Conservation (phyloP, 2,113 vertebrate species). For the Erythrolamprus reginae region DNA sequence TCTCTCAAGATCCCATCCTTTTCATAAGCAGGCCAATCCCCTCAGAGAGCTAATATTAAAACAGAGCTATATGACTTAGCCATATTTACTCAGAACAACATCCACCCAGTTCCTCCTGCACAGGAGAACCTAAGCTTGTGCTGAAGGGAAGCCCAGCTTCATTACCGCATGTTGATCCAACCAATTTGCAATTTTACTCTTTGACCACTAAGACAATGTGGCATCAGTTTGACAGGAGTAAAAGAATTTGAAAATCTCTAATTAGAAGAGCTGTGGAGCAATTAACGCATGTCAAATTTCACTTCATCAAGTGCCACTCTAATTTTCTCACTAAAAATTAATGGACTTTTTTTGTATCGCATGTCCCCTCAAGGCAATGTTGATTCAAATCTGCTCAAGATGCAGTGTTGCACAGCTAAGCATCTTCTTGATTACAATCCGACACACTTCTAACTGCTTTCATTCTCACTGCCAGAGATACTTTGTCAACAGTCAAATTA, state of each 20-base stretch:
- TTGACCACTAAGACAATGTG: constrained; percentile 71
- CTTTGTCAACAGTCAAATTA: constrained; percentile 83
- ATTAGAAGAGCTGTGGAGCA: constrained; percentile 92
- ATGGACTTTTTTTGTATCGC: constrained; percentile 67
- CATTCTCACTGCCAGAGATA: constrained; percentile 79
- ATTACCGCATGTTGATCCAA: constrained; percentile 46
- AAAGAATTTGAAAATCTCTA: constrained; percentile 90
- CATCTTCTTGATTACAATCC: constrained; percentile 85
- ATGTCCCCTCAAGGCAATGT: constrained; percentile 79
- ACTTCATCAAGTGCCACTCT: constrained; percentile 96
- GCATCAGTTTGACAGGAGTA: constrained; percentile 76
- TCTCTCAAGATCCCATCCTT: constrained; percentile 4
- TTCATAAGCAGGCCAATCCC: neutral
- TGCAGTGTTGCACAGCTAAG: constrained; percentile 83
- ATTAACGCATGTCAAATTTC: constrained; percentile 97
- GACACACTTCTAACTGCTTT: constrained; percentile 77
- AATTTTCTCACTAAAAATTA: constrained; percentile 87
- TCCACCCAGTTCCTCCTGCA: neutral
- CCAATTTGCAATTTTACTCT: constrained; percentile 65
- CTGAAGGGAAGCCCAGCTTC: neutral
- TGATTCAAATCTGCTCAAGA: constrained; percentile 81
- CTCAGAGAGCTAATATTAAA: neutral
- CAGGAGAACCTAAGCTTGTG: neutral
- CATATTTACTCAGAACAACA: neutral
- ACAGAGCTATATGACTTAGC: neutral